A percentile compares a stretch with the other conserved stretches of the same genome.
These are phyloP conservation scores for Leptatherina wallacei DNA, from an alignment of 2,797 vertebrate genomes.

Conservation along the genomic window DNA sequence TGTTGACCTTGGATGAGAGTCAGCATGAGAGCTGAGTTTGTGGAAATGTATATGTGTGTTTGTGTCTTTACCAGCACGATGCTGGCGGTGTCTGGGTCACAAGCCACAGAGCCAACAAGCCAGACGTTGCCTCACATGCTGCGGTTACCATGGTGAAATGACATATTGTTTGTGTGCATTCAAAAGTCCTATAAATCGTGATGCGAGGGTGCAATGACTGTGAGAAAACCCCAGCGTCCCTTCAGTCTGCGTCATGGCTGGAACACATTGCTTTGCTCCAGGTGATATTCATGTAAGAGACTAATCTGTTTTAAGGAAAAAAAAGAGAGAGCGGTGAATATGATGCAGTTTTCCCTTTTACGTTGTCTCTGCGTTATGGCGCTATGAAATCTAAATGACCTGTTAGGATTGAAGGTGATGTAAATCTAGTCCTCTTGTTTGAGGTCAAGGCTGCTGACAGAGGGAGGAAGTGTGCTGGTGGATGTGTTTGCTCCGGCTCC, in stretches of 20 bases:
- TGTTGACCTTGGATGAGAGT: not conserved
- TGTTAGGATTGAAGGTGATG: not conserved
- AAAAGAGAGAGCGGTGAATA: not conserved
- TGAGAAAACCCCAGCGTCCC: slow-evolving; percentile 38
- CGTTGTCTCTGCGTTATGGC: slow-evolving; percentile 29
- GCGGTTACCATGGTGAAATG: slow-evolving; percentile 59
- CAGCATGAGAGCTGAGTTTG: slow-evolving; percentile 2
- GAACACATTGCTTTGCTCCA: slow-evolving; percentile 34
- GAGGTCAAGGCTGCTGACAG: slow-evolving; percentile 22
- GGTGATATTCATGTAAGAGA: not conserved
- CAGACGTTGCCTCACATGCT: slow-evolving; percentile 63
- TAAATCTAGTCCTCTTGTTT: slow-evolving; percentile 18
- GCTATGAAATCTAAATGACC: slow-evolving; percentile 26
- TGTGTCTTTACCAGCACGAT: slow-evolving; percentile 6
- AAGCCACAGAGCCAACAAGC: slow-evolving; percentile 32
- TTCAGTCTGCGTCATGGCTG: slow-evolving; percentile 14
- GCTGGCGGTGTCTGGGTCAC: slow-evolving; percentile 40
- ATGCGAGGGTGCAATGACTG: slow-evolving; percentile 2
- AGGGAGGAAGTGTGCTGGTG: slow-evolving; percentile 14
- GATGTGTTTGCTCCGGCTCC: slow-evolving; percentile 21
- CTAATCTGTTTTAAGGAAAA: no score
- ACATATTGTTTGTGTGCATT: slow-evolving; percentile 27
- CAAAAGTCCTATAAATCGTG: slow-evolving; percentile 13
- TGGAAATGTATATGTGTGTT: slow-evolving; percentile 6
- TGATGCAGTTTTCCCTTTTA: not conserved